Conservation (phyloP, 2,888 invertebrate genomes). For the Epistrophe eligans region DNA sequence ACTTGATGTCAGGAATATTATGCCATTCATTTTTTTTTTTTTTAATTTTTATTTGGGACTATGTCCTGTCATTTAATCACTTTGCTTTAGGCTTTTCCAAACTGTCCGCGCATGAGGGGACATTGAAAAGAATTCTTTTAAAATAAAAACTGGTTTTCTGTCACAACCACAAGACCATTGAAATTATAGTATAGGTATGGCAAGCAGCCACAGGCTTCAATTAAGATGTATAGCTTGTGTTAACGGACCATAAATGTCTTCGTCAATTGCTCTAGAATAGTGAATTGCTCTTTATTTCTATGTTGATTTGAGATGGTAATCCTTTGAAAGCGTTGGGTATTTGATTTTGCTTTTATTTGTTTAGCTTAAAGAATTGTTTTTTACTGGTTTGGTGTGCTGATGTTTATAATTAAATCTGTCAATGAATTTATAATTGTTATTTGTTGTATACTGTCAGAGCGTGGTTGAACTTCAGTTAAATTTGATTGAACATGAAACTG, state of each 20-base stretch:
- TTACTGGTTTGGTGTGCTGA: neutral
- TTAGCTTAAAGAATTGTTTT: neutral
- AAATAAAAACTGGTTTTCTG: neutral
- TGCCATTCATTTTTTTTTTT: neutral
- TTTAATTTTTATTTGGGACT: neutral
- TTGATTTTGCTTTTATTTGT: neutral
- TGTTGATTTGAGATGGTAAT: neutral
- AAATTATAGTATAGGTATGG: neutral
- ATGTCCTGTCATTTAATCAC: neutral
- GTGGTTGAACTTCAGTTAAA: too few relatives aligned
- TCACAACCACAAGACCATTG: neutral
- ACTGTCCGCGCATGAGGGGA: neutral
- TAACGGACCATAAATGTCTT: neutral
- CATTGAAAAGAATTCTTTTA: neutral
- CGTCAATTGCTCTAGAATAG: neutral
- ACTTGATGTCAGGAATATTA: neutral
- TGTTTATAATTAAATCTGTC: neutral
- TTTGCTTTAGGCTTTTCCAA: neutral
- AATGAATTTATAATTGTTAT: too few relatives aligned
- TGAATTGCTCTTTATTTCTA: neutral
- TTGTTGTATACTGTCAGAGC: too few relatives aligned
- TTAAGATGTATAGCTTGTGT: slow-evolving; percentile 1
- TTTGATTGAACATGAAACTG: too few relatives aligned
- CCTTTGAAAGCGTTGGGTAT: neutral
- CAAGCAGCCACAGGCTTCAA: neutral